Evolutionary conservation across 2,113 vertebrate genomes (phyloP), one percentile per base, ranked within the genome.

Genomic region (Brachyhypopomus gauderio): DNA sequence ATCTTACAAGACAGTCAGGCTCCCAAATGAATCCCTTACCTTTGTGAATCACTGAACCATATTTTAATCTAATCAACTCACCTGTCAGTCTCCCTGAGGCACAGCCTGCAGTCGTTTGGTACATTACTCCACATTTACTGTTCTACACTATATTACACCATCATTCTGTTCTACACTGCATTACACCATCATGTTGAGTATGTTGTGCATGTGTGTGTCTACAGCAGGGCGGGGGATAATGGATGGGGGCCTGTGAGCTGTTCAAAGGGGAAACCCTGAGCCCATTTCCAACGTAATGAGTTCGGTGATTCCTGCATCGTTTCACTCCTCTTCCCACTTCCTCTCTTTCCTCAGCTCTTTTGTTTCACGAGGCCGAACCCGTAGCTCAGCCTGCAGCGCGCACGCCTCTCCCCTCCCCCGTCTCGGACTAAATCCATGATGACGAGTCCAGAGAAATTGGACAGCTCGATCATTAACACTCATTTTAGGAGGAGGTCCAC

Each of bases 31-130:
- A 48, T 69, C 76, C 60, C 60, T 75, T 41, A 25, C 67, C 25
- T 52, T 30, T 67, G 56, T 23, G 81, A 75, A 72, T 84, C 85
- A 86, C 56, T 82, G 82, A 84, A 80, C 71, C 76, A 23, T 76
- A 56, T 70, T 79, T 72, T 76, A 78, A 81, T 80, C 71, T 84
- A 78, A 84, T 86, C 70, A 84, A 52, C 71, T 79, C 63, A 82
- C 66, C 75, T 79, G 75, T 67, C 85, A 86, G 55, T 86, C 85
- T 81, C 34, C 38, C 45, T 7, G 20, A 72, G 72, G 52, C 79
- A 72, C 72, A 79, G 58, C 79, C 75, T 81, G 64, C 12, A 82
- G 76, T 22, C 48, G 6, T 79, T n/a, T 73, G 79, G 66, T 78
- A 72, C 72, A 75, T 79, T 78, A 59, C 58, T 72, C 58, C 41